Base-by-base conservation (phyloP, 1,140 invertebrate genomes). In the Anthonomus grandis region DNA sequence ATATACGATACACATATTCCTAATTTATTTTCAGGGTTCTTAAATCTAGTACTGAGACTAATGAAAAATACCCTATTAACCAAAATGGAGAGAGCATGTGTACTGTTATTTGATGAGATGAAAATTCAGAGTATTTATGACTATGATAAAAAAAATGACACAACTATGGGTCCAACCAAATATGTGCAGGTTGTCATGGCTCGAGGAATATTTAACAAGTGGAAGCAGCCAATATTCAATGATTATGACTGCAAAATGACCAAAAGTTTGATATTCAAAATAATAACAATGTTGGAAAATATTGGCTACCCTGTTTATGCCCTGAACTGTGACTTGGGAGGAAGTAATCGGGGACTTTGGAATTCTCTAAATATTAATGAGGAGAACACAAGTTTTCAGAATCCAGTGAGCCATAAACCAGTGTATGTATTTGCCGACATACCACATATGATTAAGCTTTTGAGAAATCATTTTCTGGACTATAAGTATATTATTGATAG, bases 41-140 rank as follows among this genome's bases (percentile, higher is more conserved):
- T 57, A 37, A 50, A 49, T 22, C 22, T 39, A 37, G 54, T 57
- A 23, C 41, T 50, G 10, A 57, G 17, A 12, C 24, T 57, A 21
- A 48, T 57, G 54, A 49, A 57, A 24, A 49, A 48, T 39, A 46
- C 23, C 48, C 15, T 13, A 22, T 12, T 39, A 49, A 41, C 53
- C 9, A 38, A 38, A 56, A 56, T 48, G 44, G 57, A 60, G 23
- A 53, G 52, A 41, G 44, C 36, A 9, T 55, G 51, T 48, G 23
- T 47, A 12, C 39, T 60, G 18, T 36, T 60, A 12, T 60, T 60
- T 49, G 52, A 60, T 34, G 52, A 60, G 31, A 61, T 60, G 52
- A 42, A 60, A 49, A 57, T 49, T 15, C 44, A 57, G 21, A 25
- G 18, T 23, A 19, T 21, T 4, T 56, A 45, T 48, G 44, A 49